These are phyloP conservation scores for Amphimallon solstitiale DNA, from an alignment of 2,888 invertebrate genomes.

Conservation along the genomic window DNA sequence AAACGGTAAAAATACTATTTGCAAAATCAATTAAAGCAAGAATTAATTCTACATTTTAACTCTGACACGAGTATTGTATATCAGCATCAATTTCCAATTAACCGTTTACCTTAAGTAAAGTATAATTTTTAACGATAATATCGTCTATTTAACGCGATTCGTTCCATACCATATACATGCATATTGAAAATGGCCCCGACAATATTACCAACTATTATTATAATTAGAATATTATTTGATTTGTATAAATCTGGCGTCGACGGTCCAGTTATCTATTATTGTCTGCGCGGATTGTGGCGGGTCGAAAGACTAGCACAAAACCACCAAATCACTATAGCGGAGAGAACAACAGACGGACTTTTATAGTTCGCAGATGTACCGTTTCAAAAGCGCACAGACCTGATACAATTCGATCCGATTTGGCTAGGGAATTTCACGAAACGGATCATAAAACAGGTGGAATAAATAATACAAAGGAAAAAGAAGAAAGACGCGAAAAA, in stretches of 20 bases:
- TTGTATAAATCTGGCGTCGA: constrained; percentile 10
- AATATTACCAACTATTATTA: too few species aligned
- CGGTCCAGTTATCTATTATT: constrained; percentile 19
- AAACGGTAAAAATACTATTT: too few species aligned
- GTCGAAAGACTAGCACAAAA: constrained; percentile 6
- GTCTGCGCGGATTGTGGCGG: neutral
- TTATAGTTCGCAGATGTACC: constrained; percentile 18
- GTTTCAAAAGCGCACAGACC: constrained; percentile 9
- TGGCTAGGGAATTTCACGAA: constrained; percentile 16
- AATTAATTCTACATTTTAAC: too few species aligned
- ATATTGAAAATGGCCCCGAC: too few species aligned
- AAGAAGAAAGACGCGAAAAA: neutral
- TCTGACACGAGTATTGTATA: too few species aligned
- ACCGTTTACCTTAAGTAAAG: too few species aligned
- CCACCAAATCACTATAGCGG: neutral
- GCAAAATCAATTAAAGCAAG: too few species aligned
- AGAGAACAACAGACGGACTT: neutral
- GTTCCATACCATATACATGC: too few species aligned
- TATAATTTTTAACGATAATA: too few species aligned
- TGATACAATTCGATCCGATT: constrained; percentile 20
- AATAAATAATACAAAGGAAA: neutral
- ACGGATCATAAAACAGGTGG: neutral
- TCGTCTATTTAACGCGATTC: too few species aligned
- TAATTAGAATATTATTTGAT: neutral
- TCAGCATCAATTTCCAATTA: too few species aligned